Base-by-base conservation (phyloP, 2,888 invertebrate species). In the Trachelus iudaicus region DNA sequence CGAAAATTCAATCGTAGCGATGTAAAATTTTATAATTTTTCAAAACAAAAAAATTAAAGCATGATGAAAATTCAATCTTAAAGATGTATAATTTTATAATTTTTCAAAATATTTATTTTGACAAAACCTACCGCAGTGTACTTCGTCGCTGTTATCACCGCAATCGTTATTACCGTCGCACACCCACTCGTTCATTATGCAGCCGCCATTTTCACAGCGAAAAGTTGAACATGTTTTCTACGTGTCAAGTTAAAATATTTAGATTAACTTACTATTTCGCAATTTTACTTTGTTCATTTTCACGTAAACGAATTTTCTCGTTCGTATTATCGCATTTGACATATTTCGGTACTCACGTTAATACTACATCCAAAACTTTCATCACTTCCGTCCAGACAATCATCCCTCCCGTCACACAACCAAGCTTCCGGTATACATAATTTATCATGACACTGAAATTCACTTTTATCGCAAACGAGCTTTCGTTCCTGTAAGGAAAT, bases 161-260 rank as follows among this genome's bases (percentile, higher is more conserved):
- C 94, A 95, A 83, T 94, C 94, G 81, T 93, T 90, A n/a, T 86
- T 81, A 1, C 93, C 93, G 88, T 94, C 94, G 84, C 94, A 95
- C 35, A 91, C 87, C 93, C 93, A 94, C 82, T 91, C 90, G 1
- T 91, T 90, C 12, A 92, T 92, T 73, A 94, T 88, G 83, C 94
- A 94, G 73, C 92, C 92, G 12, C 92, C 92, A 84, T 94, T 93
- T 15, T 89, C 89, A 83, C 96, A 96, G 33, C 91, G 90, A 88
- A 95, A 96, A 0, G 94, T 95, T 33, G 92, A 92, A 88, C 96
- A 96, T 0, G 82, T 82, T 83, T 84, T 81, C 88, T 90, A 69
- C 23, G 34, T 9, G 23, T 9, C 56, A 56, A 23, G 23, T 23
- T 56, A 2, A 23, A 56, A 23, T 23, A 56, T 56, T 23, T 56